These are phyloP conservation scores for Polyommatus iphigenia DNA, from an alignment of 2,888 invertebrate species.

Conservation along the genomic window DNA sequence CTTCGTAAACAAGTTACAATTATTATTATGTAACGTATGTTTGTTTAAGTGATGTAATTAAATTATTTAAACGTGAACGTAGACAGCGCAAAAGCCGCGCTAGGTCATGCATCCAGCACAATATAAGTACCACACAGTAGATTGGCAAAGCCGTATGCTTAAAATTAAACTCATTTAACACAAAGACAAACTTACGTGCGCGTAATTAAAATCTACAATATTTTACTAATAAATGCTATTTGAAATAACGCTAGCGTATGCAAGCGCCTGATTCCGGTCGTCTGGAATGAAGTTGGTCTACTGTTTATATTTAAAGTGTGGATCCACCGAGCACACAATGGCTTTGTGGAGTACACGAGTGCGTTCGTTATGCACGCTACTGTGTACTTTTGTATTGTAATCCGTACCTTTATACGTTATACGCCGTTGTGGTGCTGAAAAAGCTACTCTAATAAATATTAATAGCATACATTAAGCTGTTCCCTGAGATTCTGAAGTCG, in stretches of 20 bases:
- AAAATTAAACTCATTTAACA: neutral
- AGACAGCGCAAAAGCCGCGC: conserved; percentile 1
- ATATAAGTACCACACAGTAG: neutral
- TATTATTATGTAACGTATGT: neutral
- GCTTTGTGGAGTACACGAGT: conserved; percentile 54
- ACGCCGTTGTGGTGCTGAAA: conserved; percentile 31
- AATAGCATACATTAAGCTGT: conserved; percentile 14
- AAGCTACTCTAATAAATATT: conserved; percentile 34
- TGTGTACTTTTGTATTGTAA: conserved; percentile 40
- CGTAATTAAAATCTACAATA: neutral
- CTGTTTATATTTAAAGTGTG: neutral
- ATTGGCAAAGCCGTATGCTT: neutral
- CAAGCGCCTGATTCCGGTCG: neutral
- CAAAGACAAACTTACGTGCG: neutral
- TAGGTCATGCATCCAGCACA: conserved; percentile 24
- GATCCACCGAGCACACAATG: conserved; percentile 37
- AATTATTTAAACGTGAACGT: conserved; percentile 21
- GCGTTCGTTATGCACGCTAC: conserved; percentile 54
- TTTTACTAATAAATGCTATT: neutral
- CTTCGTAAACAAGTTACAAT: neutral
- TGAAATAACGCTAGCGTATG: neutral
- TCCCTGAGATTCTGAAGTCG: neutral
- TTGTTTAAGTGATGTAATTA: conserved; percentile 2
- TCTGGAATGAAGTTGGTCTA: neutral
- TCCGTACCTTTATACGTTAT: conserved; percentile 32